Conservation (phyloP, 30 jellyfish, hydroid and myxozoan genomes). For the Morbakka virulenta region DNA sequence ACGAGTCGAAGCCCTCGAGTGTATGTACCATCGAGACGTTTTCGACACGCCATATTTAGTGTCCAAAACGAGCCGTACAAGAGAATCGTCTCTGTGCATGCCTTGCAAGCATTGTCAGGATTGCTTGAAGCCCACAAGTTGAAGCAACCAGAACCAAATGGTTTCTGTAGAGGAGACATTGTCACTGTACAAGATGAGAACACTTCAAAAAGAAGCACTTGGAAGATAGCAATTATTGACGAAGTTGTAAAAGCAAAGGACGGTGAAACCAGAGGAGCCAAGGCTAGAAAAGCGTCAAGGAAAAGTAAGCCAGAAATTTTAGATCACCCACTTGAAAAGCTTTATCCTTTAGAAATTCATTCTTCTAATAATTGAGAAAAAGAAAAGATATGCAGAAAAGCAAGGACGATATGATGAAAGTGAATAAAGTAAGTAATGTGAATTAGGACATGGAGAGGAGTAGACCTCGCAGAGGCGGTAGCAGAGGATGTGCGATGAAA, state of each 20-base stretch:
- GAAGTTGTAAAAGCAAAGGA: constrained; percentile 32
- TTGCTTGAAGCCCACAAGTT: no score
- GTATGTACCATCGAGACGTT: no score
- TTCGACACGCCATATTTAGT: no score
- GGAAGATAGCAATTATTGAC: constrained; percentile 50
- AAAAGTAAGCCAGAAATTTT: constrained; percentile 26
- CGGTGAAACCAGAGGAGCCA: constrained; percentile 58
- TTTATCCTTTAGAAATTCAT: constrained; percentile 2
- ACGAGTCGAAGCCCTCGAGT: no score
- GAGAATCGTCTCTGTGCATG: no score
- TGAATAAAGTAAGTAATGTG: background rate
- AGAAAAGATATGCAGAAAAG: constrained; percentile 2
- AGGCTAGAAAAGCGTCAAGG: constrained; percentile 25
- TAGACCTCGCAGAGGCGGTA: no score
- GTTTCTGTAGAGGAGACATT: no score
- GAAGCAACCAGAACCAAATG: no score
- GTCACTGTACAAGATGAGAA: no score
- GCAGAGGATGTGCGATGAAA: no score
- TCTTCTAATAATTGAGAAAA: background rate
- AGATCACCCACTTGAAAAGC: constrained; percentile 24
- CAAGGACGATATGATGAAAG: background rate
- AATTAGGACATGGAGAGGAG: background rate
- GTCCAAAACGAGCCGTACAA: no score
- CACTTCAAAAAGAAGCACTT: constrained; percentile 9
- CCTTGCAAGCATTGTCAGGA: no score